These are phyloP conservation scores for Synanthedon andrenaeformis DNA, from an alignment of 2,888 invertebrate genomes.

Conservation along the genomic window DNA sequence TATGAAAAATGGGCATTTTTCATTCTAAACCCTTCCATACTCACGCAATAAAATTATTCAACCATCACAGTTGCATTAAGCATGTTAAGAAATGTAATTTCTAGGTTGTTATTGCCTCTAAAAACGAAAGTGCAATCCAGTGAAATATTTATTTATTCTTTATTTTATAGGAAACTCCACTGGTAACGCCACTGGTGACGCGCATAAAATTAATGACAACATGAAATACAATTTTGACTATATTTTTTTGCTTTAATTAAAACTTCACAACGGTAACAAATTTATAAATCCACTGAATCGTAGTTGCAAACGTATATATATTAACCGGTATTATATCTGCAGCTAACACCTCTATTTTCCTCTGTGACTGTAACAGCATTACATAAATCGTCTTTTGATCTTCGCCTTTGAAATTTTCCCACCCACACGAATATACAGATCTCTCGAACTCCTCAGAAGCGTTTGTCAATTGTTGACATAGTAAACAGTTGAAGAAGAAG, in stretches of 20 bases:
- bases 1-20: no score
- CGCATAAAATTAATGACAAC: no score
- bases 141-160: no score
- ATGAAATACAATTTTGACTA: no score
- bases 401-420: slow-evolving; percentile 44
- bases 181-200: no score
- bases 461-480: slow-evolving; percentile 44
- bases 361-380: slow-evolving; percentile 43
- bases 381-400: slow-evolving; percentile 35
- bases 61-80: no score
- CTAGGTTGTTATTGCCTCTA: no score
- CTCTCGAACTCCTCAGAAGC: slow-evolving; percentile 41
- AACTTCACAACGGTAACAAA: slow-evolving; percentile 51
- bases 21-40: no score
- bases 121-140: no score
- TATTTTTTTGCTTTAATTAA: slow-evolving; percentile 9
- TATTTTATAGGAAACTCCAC: no score
- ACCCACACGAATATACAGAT: slow-evolving; percentile 49
- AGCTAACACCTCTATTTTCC: slow-evolving; percentile 37
- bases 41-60: no score
- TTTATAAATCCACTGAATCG: slow-evolving; percentile 44
- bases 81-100: no score
- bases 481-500: slow-evolving; percentile 50
- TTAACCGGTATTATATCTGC: slow-evolving; percentile 54
- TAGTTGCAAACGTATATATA: slow-evolving; percentile 49